phyloP scores from a whole-genome alignment of 2,888 invertebrate genomes.

The Margaritifera margaritifera region DNA sequence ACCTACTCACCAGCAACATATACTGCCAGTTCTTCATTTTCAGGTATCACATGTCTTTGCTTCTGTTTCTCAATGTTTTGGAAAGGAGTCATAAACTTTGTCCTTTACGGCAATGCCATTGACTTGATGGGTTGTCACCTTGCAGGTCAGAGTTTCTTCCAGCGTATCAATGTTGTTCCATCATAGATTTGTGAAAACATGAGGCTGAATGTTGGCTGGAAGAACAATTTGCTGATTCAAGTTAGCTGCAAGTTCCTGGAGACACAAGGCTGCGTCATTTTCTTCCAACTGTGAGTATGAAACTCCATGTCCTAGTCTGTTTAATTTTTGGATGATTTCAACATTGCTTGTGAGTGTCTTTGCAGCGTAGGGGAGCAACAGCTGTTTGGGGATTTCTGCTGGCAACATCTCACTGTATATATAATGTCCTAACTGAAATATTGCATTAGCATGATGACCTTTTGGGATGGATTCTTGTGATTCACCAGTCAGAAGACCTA shows the following conservation, averaged over 20 bases:
- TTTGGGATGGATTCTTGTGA: too few relatives aligned
- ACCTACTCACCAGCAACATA: background rate
- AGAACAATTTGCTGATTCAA: constrained; percentile 25
- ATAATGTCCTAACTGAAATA: constrained; percentile 1
- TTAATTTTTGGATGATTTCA: constrained; percentile 19
- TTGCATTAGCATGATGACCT: background rate
- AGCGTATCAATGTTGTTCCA: constrained; percentile 41
- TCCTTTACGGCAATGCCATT: constrained; percentile 43
- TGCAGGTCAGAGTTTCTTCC: constrained; percentile 34
- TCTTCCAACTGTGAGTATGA: constrained; percentile 18
- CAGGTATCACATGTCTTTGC: background rate
- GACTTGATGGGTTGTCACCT: constrained; percentile 41
- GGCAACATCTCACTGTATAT: background rate
- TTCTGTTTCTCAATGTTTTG: background rate
- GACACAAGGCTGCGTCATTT: constrained; percentile 31
- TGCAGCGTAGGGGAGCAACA: background rate
- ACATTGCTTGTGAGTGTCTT: constrained; percentile 4
- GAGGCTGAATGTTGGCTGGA: constrained; percentile 13
- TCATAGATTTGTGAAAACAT: constrained; percentile 1
- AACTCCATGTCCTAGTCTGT: constrained; percentile 23
- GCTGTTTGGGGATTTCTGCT: background rate
- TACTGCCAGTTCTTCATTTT: background rate
- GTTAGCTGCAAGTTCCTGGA: constrained; percentile 32
- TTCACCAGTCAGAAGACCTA: background rate
- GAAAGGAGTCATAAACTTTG: background rate